A percentile compares a stretch with the other conserved stretches of the same genome.
phyloP scores from a whole-genome alignment of 1,140 invertebrate species.

The Eurosta solidaginis region DNA sequence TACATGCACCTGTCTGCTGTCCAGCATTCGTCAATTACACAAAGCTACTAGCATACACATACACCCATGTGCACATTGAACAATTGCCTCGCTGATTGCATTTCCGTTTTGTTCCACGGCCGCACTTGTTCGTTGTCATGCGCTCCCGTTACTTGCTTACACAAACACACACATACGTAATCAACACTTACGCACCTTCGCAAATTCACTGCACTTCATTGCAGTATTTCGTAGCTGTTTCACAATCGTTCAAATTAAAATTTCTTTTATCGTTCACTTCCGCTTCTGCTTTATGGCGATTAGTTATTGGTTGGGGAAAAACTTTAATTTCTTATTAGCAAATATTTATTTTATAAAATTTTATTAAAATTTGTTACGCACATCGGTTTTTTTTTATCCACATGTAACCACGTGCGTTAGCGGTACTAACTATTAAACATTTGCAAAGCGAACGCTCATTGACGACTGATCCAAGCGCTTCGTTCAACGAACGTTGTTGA shows the following conservation, averaged over 20 bases:
- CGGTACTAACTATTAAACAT: background rate
- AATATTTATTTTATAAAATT: slow-evolving; percentile 14
- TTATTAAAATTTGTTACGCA: too few species aligned
- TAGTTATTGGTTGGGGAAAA: background rate
- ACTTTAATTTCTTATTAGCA: too few species aligned
- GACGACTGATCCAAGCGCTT: slow-evolving; percentile 10
- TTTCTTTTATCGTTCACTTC: slow-evolving; percentile 7
- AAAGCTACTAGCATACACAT: too few species aligned
- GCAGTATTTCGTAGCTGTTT: too few species aligned
- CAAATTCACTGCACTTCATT: background rate
- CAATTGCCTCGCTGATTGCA: background rate
- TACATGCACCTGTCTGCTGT: too few species aligned
- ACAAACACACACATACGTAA: background rate
- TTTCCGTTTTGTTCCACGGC: background rate
- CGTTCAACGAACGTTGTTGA: background rate
- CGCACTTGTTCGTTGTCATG: background rate
- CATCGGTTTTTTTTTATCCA: background rate
- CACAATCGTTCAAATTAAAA: background rate
- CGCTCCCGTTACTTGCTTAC: background rate
- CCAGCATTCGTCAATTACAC: too few species aligned
- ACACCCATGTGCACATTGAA: too few species aligned
- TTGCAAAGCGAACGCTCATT: slow-evolving; percentile 25
- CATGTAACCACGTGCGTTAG: background rate
- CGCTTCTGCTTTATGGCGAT: background rate
- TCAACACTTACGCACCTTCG: background rate